A percentile compares a stretch with the other conserved stretches of the same genome.
These are phyloP conservation scores for Euwallacea fornicatus DNA, from an alignment of 1,140 invertebrate genomes.

Conservation along the genomic window DNA sequence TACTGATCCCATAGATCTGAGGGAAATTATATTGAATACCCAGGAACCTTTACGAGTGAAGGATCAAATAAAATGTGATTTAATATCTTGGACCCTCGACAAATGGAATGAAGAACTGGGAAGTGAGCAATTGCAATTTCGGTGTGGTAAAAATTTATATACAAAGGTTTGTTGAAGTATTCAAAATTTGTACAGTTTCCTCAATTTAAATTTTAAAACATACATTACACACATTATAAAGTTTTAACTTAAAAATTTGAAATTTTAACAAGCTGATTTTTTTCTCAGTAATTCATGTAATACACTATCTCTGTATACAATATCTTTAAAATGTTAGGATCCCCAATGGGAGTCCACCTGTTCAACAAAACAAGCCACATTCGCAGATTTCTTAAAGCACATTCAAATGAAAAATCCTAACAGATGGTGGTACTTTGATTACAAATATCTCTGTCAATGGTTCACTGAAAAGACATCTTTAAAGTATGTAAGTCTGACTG, in stretches of 20 bases:
- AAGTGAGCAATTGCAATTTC: conserved; percentile 54
- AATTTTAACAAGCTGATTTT: not conserved
- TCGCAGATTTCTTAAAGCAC: conserved; percentile 65
- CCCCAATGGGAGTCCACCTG: conserved; percentile 79
- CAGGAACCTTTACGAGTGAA: conserved; percentile 44
- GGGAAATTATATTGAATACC: conserved; percentile 36
- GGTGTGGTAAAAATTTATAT: conserved; percentile 53
- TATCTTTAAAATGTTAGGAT: conserved; percentile 51
- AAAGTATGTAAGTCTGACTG: conserved; percentile 55
- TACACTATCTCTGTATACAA: not conserved
- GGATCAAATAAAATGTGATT: conserved; percentile 51
- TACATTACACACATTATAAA: not conserved
- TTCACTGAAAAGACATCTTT: conserved; percentile 64
- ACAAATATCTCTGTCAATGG: conserved; percentile 77
- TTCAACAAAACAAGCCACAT: conserved; percentile 57
- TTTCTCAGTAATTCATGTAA: conserved; percentile 32
- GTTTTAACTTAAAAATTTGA: not conserved
- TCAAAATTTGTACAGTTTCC: conserved; percentile 9
- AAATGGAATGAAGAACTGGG: conserved; percentile 54
- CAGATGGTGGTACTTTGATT: conserved; percentile 81
- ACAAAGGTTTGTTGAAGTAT: conserved; percentile 50
- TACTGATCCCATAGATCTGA: not conserved
- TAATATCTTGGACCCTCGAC: conserved; percentile 55
- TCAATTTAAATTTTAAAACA: conserved; percentile 3
- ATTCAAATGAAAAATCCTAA: conserved; percentile 45